Base-by-base conservation (phyloP, 2,113 vertebrate species). In the Embiotoca jacksoni region DNA sequence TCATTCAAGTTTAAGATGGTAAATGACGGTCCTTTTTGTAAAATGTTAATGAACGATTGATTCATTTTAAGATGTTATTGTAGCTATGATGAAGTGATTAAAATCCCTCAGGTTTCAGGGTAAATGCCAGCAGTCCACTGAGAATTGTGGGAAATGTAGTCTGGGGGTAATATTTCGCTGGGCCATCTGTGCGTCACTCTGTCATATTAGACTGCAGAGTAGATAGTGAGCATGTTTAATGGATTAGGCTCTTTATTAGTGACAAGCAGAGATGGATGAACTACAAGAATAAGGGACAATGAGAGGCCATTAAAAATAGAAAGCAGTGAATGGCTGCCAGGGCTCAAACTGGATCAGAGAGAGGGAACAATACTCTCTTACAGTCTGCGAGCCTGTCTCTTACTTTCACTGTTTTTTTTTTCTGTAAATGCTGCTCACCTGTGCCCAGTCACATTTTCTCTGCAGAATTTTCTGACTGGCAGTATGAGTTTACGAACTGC, bases 301-400 rank as follows among this genome's bases (percentile, higher is more conserved):
- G 87, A 87, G 84, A 83, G 74, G 82, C 69, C 87, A 93, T 93
- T 92, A 91, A 93, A 91, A 89, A 94, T 93, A 77, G 75, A 92
- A 75, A 75, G 56, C 54, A 59, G 72, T 81, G 85, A 90, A 83
- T 64, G 68, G 81, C 75, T 83, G 86, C 85, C 86, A 84, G 62
- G 44, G 30, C 62, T 72, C 81, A 86, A 91, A 91, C 41, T 70
- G 79, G 82, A 92, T 84, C 88, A 9, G 72, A 76, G 82, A 82
- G 23, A 68, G 56, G 58, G 53, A 81, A 76, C 73, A 65, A 83
- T 86, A 72, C 75, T 50, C 70, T 82, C 41, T 49, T 55, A 59
- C 60, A 63, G 84, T 72, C 75, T 68, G 54, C 31, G 53, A 72
- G 55, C 46, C 62, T 8, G 32, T 57, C 55, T 82, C 69, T 55